A percentile compares a stretch with the other conserved stretches of the same genome.
Evolutionary conservation across 2,888 invertebrate species (phyloP).

Genomic region (Noctua comes): DNA sequence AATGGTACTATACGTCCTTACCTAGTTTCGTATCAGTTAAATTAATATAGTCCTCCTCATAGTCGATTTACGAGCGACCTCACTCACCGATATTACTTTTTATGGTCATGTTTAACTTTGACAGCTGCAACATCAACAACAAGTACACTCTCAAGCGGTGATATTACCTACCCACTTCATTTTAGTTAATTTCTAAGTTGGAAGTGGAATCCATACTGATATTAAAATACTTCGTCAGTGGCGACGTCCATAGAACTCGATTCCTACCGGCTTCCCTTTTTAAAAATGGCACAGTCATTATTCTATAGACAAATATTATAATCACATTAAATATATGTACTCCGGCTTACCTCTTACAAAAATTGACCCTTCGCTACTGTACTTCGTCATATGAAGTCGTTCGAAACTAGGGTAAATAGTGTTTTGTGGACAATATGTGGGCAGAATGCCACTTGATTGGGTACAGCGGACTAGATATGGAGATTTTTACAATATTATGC

Average conservation of each 20-base stretch:
- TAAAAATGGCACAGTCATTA: too few relatives aligned
- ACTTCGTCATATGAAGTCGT: conserved; percentile 33
- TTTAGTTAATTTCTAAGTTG: conserved; percentile 15
- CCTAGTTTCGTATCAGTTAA: conserved; percentile 16
- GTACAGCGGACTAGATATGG: conserved; percentile 20
- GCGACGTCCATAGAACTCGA: too few relatives aligned
- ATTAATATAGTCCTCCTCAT: conserved; percentile 13
- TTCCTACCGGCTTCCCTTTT: too few relatives aligned
- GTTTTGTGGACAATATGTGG: conserved; percentile 51
- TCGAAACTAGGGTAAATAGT: conserved; percentile 40
- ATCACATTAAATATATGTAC: too few relatives aligned
- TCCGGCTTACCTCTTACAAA: too few relatives aligned
- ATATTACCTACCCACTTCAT: conserved; percentile 27
- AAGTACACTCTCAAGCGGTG: conserved; percentile 4
- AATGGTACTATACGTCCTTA: neutral
- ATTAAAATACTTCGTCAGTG: conserved; percentile 50
- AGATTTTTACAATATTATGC: conserved; percentile 3
- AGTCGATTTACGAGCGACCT: conserved; percentile 28
- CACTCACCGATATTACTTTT: conserved; percentile 39
- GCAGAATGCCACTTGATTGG: conserved; percentile 42
- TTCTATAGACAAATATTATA: too few relatives aligned
- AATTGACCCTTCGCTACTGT: too few relatives aligned
- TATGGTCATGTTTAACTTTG: conserved; percentile 49
- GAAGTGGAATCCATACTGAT: conserved; percentile 31
- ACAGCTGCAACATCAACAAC: conserved; percentile 33